Evolutionary conservation across 2,888 invertebrate genomes (phyloP).

Genomic region (Hanleya hanleyi): DNA sequence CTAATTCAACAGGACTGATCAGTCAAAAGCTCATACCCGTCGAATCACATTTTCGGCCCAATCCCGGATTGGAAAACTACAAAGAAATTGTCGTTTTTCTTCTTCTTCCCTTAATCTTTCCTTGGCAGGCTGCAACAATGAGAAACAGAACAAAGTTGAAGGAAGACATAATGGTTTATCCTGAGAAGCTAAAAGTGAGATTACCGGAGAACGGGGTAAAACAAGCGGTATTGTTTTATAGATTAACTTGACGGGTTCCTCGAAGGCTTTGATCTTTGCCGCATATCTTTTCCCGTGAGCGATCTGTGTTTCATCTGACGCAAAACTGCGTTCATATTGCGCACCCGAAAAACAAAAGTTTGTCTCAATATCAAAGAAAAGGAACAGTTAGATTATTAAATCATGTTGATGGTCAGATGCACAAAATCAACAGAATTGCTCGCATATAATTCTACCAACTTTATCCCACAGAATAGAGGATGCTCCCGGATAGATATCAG

Average conservation of each 20-base stretch:
- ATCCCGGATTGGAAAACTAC: background rate
- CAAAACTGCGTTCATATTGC: too few species aligned
- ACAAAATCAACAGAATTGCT: too few species aligned
- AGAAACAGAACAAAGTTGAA: background rate
- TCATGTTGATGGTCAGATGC: too few species aligned
- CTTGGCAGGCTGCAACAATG: background rate
- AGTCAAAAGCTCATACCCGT: background rate
- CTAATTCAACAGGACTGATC: slow-evolving; percentile 4
- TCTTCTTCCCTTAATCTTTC: background rate
- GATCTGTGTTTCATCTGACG: too few species aligned
- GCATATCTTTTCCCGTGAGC: too few species aligned
- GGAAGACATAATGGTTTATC: background rate
- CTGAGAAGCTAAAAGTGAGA: background rate
- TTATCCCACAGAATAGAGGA: too few species aligned
- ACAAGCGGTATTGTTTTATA: background rate
- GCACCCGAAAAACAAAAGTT: too few species aligned
- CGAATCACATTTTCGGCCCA: slow-evolving; percentile 5
- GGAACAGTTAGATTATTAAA: too few species aligned
- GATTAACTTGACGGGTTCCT: slow-evolving; percentile 4
- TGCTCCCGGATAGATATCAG: too few species aligned
- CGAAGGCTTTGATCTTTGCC: background rate
- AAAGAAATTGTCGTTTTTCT: background rate
- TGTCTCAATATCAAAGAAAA: too few species aligned
- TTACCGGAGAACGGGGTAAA: slow-evolving; percentile 3
- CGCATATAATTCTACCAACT: too few species aligned